Percentiles rank a stretch among this genome's conserved stretches.
phyloP scores from a whole-genome alignment of 2,113 vertebrate species.

The Condylura cristata region DNA sequence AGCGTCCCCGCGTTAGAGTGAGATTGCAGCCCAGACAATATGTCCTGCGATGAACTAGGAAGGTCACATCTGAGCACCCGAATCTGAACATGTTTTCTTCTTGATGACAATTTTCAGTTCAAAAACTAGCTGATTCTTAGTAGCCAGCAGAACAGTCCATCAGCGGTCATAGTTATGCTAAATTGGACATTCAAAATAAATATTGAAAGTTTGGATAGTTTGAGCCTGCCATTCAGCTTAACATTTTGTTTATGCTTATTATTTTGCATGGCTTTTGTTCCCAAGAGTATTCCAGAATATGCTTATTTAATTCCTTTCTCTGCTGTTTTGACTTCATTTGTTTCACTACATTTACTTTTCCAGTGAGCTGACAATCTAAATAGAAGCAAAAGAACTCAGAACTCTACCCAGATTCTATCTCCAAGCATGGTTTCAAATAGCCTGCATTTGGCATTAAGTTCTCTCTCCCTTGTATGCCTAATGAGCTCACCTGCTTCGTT shows the following conservation, averaged over 20 bases:
- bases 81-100: not conserved
- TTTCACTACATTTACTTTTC: slow-evolving; percentile 62
- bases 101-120: not conserved
- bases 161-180: not conserved
- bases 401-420: not conserved
- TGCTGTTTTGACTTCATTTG: slow-evolving; percentile 62
- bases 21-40: not conserved
- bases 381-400: slow-evolving; percentile 21
- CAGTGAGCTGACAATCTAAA: slow-evolving; percentile 32
- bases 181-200: not conserved
- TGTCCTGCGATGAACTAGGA: not conserved
- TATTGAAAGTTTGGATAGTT: slow-evolving; percentile 18
- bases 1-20: not conserved
- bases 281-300: slow-evolving; percentile 41
- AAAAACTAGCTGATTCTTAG: not conserved
- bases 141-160: not conserved
- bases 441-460: not conserved
- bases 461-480: slow-evolving; percentile 22
- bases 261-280: not conserved
- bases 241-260: slow-evolving; percentile 24
- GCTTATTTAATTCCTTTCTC: slow-evolving; percentile 33
- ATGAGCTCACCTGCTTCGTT: not conserved
- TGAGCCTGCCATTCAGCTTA: not conserved
- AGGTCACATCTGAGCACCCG: not conserved
- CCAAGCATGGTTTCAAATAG: not conserved